A percentile compares a stretch with the other conserved stretches of the same genome.
phyloP scores from a whole-genome alignment of 2,797 vertebrate species.

The Synanceia verrucosa region DNA sequence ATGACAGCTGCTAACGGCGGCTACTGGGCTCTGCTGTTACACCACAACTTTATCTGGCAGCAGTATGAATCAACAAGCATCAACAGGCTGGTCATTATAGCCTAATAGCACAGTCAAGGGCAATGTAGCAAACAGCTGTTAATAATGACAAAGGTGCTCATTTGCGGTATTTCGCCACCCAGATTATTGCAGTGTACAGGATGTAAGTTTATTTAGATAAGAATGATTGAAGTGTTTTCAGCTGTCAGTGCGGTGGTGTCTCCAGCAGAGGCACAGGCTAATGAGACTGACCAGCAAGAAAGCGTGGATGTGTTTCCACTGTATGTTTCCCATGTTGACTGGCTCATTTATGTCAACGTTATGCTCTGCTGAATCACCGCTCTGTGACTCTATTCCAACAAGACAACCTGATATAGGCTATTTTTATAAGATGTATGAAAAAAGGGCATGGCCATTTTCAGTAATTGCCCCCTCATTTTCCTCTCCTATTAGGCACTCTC shows the following conservation, averaged over 20 bases:
- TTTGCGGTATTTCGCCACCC: conserved; percentile 20
- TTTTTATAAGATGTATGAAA: conserved; percentile 50
- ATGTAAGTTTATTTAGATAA: conserved; percentile 47
- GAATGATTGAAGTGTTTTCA: conserved; percentile 45
- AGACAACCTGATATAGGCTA: conserved; percentile 53
- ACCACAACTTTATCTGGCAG: conserved; percentile 23
- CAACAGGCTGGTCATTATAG: conserved; percentile 31
- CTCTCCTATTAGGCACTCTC: conserved; percentile 52
- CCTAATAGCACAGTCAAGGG: conserved; percentile 34
- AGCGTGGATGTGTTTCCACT: conserved; percentile 44
- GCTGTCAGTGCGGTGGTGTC: conserved; percentile 19
- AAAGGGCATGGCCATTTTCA: conserved; percentile 42
- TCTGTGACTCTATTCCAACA: conserved; percentile 26
- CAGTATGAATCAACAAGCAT: conserved; percentile 30
- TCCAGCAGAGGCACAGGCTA: conserved; percentile 17
- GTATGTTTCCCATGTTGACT: conserved; percentile 50
- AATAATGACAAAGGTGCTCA: conserved; percentile 45
- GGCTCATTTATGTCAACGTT: conserved; percentile 52
- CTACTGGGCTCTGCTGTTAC: conserved; percentile 28
- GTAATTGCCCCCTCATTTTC: conserved; percentile 63
- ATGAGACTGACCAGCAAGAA: conserved; percentile 44
- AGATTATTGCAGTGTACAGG: conserved; percentile 18
- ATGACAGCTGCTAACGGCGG: conserved; percentile 74
- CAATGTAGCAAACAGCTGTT: conserved; percentile 30
- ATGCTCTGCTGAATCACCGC: conserved; percentile 9